A percentile compares a stretch with the other conserved stretches of the same genome.
Evolutionary conservation across 1,140 invertebrate species (phyloP).

Genomic region (Druon quercuslanigerum): DNA sequence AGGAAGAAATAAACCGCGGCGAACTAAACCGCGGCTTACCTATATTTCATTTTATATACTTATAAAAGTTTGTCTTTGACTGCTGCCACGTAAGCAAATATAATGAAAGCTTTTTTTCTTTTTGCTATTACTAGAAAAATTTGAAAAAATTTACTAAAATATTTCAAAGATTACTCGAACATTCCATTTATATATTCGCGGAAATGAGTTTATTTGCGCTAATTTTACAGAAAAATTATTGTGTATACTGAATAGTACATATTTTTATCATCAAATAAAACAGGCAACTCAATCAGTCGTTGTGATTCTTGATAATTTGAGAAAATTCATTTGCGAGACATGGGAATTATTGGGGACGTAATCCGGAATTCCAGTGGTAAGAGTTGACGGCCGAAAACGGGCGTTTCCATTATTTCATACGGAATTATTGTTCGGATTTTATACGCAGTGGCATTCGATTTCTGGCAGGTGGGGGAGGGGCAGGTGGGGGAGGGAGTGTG

Average conservation of each 20-base stretch:
- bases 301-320: constrained; percentile 41
- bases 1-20: no score
- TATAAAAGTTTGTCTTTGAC: no score
- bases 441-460: constrained; percentile 66
- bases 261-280: neutral
- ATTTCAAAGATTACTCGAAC: no score
- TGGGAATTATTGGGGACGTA: constrained; percentile 61
- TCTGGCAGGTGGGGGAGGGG: constrained; percentile 49
- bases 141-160: no score
- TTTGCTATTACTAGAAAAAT: no score
- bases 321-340: constrained; percentile 48
- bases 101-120: no score
- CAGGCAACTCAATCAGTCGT: neutral
- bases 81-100: no score
- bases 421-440: constrained; percentile 71
- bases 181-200: no score
- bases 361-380: constrained; percentile 60
- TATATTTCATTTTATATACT: no score
- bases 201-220: no score
- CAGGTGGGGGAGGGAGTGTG: constrained; percentile 51
- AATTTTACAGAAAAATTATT: no score
- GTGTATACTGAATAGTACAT: neutral
- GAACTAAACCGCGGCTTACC: no score
- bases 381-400: constrained; percentile 45
- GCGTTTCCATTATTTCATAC: constrained; percentile 65